These are phyloP conservation scores for Saimiri boliviensis DNA, from an alignment of 2,113 vertebrate genomes.

Conservation along the genomic window DNA sequence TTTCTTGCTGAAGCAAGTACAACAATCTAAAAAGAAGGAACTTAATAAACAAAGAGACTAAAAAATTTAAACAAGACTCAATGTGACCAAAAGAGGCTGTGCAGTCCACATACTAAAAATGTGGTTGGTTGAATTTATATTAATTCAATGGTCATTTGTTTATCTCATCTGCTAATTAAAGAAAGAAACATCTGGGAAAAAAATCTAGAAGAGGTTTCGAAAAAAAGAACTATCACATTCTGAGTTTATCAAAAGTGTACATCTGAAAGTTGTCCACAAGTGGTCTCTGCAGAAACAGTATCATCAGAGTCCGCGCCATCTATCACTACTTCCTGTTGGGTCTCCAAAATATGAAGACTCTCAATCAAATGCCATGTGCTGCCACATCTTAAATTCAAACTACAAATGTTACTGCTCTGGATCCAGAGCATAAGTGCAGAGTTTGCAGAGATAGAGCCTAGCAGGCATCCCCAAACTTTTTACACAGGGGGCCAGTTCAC, in stretches of 20 bases:
- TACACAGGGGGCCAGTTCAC: too few species aligned
- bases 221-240: conserved; percentile 13
- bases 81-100: neutral
- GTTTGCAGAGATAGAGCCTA: neutral
- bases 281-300: neutral
- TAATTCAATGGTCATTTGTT: conserved; percentile 9
- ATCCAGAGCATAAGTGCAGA: neutral
- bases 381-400: neutral
- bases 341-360: neutral
- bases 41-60: conserved; percentile 53
- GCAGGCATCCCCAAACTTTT: too few species aligned
- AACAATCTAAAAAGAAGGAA: conserved; percentile 89
- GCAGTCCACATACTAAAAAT: conserved; percentile 26
- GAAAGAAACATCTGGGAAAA: neutral
- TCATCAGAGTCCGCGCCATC: neutral
- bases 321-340: neutral
- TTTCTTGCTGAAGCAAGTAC: conserved; percentile 97
- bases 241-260: neutral
- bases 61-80: conserved; percentile 47
- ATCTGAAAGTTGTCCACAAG: neutral
- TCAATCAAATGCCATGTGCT: neutral
- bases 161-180: conserved; percentile 41
- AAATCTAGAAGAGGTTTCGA: conserved; percentile 21
- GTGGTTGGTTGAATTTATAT: neutral
- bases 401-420: neutral